Conservation (phyloP, 2,113 vertebrate genomes). For the Agapornis roseicollis region DNA sequence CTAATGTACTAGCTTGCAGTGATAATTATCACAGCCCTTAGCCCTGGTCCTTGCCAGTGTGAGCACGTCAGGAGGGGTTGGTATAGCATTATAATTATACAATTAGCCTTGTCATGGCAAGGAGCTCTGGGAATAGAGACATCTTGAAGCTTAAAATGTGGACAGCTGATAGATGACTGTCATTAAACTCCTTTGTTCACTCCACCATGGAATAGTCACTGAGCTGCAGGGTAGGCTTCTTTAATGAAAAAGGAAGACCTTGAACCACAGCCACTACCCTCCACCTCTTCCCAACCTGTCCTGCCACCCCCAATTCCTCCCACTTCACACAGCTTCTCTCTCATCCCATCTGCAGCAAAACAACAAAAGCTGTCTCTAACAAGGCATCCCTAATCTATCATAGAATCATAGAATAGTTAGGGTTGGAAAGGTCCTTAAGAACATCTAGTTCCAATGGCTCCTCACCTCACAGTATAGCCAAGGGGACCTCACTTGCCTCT, state of each 20-base stretch:
- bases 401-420: too few species aligned
- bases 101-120: constrained; percentile 73
- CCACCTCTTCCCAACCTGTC: constrained; percentile 12
- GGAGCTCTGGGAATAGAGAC: constrained; percentile 60
- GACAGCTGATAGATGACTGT: constrained; percentile 73
- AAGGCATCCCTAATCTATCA: constrained; percentile 10
- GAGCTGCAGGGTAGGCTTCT: constrained; percentile 11
- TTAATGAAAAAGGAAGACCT: constrained; percentile 55
- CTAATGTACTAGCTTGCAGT: constrained; percentile 67
- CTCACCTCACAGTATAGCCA: not conserved
- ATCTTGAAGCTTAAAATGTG: constrained; percentile 50
- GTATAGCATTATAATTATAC: constrained; percentile 56
- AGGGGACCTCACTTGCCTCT: not conserved
- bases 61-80: constrained; percentile 37
- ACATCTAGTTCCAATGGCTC: too few species aligned
- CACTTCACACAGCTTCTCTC: not conserved
- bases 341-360: constrained; percentile 23
- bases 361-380: constrained; percentile 12
- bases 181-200: constrained; percentile 71
- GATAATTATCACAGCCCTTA: constrained; percentile 47
- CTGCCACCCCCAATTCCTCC: not conserved
- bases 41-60: constrained; percentile 43
- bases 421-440: too few species aligned
- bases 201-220: not conserved
- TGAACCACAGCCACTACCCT: constrained; percentile 50